These are phyloP conservation scores for Baryphthengus martii DNA, from an alignment of 2,113 vertebrate species.

Conservation along the genomic window DNA sequence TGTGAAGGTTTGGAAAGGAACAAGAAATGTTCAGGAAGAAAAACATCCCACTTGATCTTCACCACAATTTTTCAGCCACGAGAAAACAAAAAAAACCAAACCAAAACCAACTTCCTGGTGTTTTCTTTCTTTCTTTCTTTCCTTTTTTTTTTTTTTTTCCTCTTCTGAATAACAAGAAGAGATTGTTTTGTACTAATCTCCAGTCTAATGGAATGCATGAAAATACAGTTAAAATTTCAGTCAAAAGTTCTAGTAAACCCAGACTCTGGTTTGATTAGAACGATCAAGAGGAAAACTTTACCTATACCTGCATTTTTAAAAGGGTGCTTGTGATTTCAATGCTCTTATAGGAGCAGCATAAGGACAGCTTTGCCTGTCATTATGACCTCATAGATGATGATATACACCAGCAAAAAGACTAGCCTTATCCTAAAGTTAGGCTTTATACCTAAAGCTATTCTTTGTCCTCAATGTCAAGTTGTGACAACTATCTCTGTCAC, in stretches of 20 bases:
- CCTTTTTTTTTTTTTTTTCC: background rate
- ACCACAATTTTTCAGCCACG: background rate
- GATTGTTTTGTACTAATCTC: background rate
- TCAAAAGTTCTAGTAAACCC: background rate
- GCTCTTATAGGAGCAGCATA: background rate
- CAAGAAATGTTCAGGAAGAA: background rate
- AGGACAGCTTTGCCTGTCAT: background rate
- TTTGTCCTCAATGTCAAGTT: background rate
- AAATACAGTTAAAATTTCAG: background rate
- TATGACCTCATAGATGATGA: background rate
- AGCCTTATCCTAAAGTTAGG: background rate
- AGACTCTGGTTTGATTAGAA: background rate
- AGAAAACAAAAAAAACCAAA: background rate
- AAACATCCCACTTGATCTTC: background rate
- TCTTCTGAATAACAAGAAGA: background rate
- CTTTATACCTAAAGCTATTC: background rate
- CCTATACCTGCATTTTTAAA: background rate
- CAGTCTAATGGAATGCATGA: background rate
- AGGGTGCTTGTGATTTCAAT: background rate
- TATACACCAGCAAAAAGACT: background rate
- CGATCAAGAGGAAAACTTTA: background rate
- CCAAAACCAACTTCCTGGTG: background rate
- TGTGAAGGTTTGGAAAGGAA: background rate
- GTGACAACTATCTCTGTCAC: background rate
- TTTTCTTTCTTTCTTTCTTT: background rate